phyloP scores from a whole-genome alignment of 92 coral and sea anemone species.

The Parazoanthus darwini region DNA sequence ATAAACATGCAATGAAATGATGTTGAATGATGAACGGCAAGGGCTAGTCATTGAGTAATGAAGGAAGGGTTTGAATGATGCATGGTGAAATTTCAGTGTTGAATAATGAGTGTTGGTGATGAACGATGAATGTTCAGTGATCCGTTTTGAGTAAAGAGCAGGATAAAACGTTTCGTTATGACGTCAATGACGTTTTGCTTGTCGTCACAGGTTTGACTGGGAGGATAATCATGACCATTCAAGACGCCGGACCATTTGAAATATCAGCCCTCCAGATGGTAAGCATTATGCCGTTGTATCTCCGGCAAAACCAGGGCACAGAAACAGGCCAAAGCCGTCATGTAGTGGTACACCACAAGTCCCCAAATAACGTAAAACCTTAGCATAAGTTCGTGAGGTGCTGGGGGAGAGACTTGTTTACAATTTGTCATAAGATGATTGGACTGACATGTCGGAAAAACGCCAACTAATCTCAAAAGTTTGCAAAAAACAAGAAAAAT shows the following conservation, averaged over 20 bases:
- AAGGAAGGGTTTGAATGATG: too few relatives aligned
- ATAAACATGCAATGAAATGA: too few relatives aligned
- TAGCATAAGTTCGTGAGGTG: too few relatives aligned
- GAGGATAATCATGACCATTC: constrained; percentile 76
- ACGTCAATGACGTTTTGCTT: background rate
- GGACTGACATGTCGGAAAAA: too few relatives aligned
- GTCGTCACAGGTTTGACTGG: constrained; percentile 80
- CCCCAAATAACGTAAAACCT: background rate
- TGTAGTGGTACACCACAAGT: background rate
- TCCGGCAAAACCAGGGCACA: background rate
- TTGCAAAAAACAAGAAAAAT: too few relatives aligned
- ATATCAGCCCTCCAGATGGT: constrained; percentile 92
- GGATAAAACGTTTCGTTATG: background rate
- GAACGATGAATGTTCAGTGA: background rate
- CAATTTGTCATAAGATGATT: too few relatives aligned
- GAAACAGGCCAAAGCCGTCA: background rate
- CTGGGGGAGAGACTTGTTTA: too few relatives aligned
- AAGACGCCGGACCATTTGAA: constrained; percentile 75
- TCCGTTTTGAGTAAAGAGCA: background rate
- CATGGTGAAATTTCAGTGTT: too few relatives aligned
- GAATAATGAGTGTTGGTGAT: too few relatives aligned
- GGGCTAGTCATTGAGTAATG: too few relatives aligned
- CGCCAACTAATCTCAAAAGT: too few relatives aligned
- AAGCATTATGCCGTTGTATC: background rate
- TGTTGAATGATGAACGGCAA: too few relatives aligned